A percentile compares a stretch with the other conserved stretches of the same genome.
Evolutionary conservation across 2,797 vertebrate genomes (phyloP).

Genomic region (Tenualosa ilisha): DNA sequence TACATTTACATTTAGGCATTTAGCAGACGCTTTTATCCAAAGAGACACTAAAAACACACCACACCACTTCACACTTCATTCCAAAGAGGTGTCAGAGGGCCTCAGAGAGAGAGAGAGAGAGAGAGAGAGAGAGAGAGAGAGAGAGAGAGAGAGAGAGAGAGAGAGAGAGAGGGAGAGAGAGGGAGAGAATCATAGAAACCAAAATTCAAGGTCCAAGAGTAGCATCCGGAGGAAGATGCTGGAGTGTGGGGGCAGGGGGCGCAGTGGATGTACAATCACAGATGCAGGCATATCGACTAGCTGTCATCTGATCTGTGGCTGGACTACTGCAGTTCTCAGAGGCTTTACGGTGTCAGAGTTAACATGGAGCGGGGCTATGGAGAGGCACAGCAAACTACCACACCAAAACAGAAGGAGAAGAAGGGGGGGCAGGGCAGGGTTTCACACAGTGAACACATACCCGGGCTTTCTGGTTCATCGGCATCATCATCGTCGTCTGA

Average conservation of each 20-base stretch:
- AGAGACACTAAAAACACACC: not conserved
- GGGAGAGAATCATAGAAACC: not conserved
- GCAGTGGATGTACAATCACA: constrained; percentile 16
- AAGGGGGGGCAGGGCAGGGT: constrained; percentile 32
- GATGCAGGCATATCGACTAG: constrained; percentile 51
- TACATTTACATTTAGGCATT: too few species aligned
- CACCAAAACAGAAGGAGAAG: constrained; percentile 50
- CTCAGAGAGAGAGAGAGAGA: too few species aligned
- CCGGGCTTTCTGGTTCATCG: constrained; percentile 75
- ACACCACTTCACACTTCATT: not conserved
- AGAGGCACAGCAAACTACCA: constrained; percentile 62
- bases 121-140: not conserved
- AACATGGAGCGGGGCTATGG: constrained; percentile 42
- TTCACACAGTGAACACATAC: constrained; percentile 66
- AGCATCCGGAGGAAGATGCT: not conserved
- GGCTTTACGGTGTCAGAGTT: constrained; percentile 29
- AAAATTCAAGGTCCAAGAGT: not conserved
- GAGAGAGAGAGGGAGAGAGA: not conserved
- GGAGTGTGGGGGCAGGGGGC: not conserved
- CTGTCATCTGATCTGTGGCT: constrained; percentile 20
- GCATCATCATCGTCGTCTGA: constrained; percentile 60
- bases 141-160: not conserved
- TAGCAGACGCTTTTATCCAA: too few species aligned
- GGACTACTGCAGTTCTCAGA: constrained; percentile 30
- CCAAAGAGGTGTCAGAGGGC: not conserved